Evolutionary conservation across 2,888 invertebrate species (phyloP), one percentile per base, ranked within the genome.

Genomic region (Trichogramma evanescens): DNA sequence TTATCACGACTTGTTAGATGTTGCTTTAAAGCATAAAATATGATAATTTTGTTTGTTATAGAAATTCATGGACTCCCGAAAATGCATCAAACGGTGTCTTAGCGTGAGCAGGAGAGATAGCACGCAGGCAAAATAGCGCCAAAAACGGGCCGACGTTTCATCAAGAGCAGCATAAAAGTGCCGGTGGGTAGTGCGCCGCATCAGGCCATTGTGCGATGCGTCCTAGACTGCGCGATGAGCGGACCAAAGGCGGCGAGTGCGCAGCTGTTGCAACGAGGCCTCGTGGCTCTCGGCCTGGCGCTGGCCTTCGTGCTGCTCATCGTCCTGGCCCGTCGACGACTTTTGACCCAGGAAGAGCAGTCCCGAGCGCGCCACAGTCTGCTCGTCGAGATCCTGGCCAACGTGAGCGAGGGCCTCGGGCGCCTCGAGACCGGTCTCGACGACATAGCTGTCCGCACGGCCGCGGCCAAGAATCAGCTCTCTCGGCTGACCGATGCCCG

Each of bases 371-470:
- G 26, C 51, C 68, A 5, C 52, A 55, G 48, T n/a, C 46, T 63
- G n/a, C 13, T 63, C 43, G 66, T 70, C 13, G 70, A 71, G 53
- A 66, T 71, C 63, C 66, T 74, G 39, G 68, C 67, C 9, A 74
- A 74, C 54, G 66, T 72, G 39, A 74, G 72, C 66, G 70, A 61
- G 39, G 67, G 66, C n/a, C 50, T 74, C 44, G 71, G 73, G 54
- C 67, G 66, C 13, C 56, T 74, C 50, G 70, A 72, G 46, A 61
- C 54, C n/a, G 69, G 68, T 4, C 65, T 72, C 8, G 69, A 72
- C 44, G 67, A 65, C 3, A 68, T 72, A 6, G 63, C 68, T 4
- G 58, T 63, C 7, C 68, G 70, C 41, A 67, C 70, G 38, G 67
- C 69, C 50, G 53, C 48, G n/a, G 69, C 66, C 6, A 69, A 66